phyloP scores from a whole-genome alignment of 2,113 vertebrate species.

The Burhinus bistriatus region DNA sequence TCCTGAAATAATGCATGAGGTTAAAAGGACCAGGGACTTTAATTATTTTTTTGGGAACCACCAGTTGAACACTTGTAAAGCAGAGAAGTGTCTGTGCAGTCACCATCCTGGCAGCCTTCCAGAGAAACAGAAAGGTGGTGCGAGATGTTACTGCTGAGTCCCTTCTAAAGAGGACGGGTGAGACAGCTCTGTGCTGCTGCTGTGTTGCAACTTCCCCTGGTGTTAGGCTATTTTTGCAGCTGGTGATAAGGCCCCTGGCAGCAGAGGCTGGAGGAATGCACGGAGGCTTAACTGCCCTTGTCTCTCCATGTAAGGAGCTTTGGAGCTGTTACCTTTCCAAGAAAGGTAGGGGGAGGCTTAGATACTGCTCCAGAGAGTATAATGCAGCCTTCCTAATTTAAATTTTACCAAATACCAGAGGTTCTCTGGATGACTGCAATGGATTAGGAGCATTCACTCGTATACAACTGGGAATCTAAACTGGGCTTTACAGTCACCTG shows the following conservation, averaged over 20 bases:
- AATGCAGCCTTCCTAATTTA: slow-evolving; percentile 59
- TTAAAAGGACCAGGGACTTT: neutral
- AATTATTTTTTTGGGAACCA: neutral
- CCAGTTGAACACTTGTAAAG: neutral
- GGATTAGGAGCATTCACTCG: slow-evolving; percentile 38
- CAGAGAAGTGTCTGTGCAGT: neutral
- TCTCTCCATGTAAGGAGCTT: slow-evolving; percentile 76
- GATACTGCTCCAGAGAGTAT: slow-evolving; percentile 23
- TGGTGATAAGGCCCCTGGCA: slow-evolving; percentile 76
- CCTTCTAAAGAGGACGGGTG: neutral
- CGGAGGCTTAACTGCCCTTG: slow-evolving; percentile 61
- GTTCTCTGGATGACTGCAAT: slow-evolving; percentile 37
- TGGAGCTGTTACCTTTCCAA: slow-evolving; percentile 72
- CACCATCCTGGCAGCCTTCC: neutral
- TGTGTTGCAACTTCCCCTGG: slow-evolving; percentile 46
- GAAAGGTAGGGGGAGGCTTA: slow-evolving; percentile 65
- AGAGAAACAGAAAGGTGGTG: neutral
- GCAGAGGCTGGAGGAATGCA: slow-evolving; percentile 68
- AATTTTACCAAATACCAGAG: slow-evolving; percentile 54
- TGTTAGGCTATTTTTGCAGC: slow-evolving; percentile 82
- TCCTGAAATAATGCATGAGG: neutral
- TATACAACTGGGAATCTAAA: neutral
- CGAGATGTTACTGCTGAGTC: neutral
- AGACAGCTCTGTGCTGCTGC: slow-evolving; percentile 8
- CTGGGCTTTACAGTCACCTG: slow-evolving; percentile 25